Percentiles rank a stretch among this genome's conserved stretches.
Conservation (phyloP, 2,113 vertebrate genomes). For the Menidia beryllina region DNA sequence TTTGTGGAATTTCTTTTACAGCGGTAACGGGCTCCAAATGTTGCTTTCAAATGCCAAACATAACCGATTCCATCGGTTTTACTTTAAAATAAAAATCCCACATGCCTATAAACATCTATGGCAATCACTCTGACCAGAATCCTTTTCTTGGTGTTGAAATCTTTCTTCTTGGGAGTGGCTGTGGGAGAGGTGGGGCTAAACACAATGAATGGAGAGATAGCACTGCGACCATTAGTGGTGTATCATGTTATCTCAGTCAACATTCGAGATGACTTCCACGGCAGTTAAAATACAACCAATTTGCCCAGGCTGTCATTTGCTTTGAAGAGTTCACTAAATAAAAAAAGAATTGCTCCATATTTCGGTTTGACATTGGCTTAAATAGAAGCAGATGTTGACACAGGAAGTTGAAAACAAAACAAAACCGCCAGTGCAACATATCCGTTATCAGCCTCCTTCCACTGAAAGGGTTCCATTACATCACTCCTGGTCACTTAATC, state of each 20-base stretch:
- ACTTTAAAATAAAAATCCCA: background rate
- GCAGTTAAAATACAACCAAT: background rate
- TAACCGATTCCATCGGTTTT: background rate
- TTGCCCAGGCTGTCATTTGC: background rate
- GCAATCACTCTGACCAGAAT: background rate
- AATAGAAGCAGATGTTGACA: background rate
- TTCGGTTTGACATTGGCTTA: background rate
- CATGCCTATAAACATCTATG: background rate
- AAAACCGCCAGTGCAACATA: background rate
- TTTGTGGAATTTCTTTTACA: background rate
- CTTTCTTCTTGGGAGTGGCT: background rate
- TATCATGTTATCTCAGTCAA: constrained; percentile 12
- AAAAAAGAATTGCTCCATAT: background rate
- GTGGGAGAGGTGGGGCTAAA: constrained; percentile 4
- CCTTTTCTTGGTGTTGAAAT: background rate
- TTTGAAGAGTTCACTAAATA: background rate
- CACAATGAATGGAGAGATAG: constrained; percentile 1
- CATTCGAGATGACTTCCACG: constrained; percentile 12
- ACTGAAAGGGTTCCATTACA: no score
- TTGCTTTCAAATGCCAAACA: background rate
- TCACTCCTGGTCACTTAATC: no score
- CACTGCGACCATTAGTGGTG: background rate
- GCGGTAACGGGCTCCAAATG: no score
- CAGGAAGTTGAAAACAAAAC: background rate
- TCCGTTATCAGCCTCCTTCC: background rate